Evolutionary conservation across 2,797 vertebrate genomes (phyloP).

Genomic region (Eulemur coronatus): DNA sequence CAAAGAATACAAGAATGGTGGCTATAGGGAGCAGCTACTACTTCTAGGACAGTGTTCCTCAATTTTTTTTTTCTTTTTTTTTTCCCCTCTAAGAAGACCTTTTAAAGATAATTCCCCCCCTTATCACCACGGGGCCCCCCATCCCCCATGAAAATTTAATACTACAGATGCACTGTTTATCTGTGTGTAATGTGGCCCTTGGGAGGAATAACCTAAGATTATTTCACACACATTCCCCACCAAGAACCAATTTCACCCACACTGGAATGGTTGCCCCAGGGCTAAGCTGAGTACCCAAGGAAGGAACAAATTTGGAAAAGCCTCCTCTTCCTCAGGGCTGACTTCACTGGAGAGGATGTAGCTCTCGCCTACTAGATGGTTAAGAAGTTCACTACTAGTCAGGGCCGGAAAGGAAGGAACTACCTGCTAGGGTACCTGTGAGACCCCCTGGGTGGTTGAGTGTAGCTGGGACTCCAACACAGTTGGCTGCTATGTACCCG

Average conservation of each 20-base stretch:
- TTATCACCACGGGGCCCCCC: not conserved
- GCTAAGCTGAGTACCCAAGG: not conserved
- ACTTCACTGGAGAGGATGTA: not conserved
- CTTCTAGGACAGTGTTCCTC: not conserved
- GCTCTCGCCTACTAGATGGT: not conserved
- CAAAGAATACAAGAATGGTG: not conserved
- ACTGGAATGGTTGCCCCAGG: not conserved
- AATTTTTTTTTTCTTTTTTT: not conserved
- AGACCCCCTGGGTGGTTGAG: not conserved
- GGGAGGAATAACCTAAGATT: not conserved
- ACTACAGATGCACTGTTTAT: not conserved
- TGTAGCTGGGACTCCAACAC: not conserved
- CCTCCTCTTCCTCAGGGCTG: not conserved
- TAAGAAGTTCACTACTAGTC: not conserved
- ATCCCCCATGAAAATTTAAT: not conserved
- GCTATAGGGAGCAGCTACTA: not conserved
- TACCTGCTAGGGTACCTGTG: not conserved
- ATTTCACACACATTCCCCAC: not conserved
- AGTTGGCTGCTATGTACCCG: not conserved
- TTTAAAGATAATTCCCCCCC: not conserved
- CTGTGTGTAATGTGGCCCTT: not conserved
- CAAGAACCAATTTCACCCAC: not conserved
- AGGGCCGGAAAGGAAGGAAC: not conserved
- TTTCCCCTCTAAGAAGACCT: not conserved
- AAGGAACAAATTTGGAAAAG: not conserved